Conservation (phyloP, 53 echinoderm and acorn worm genomes). For the Luidia sarsii region DNA sequence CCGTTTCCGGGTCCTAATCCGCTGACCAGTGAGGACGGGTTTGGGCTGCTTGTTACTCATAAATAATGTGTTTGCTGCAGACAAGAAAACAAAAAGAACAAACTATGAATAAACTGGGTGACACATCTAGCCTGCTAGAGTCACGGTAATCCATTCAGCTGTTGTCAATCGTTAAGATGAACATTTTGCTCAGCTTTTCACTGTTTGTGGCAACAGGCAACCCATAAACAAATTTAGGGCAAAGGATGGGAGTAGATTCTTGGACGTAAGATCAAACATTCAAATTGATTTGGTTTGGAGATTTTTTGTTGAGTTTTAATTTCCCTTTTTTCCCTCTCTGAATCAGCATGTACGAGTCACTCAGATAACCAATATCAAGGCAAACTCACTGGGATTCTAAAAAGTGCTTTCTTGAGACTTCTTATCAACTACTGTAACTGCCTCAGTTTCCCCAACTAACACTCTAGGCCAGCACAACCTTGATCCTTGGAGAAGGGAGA, state of each 20-base stretch:
- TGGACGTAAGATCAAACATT: too few relatives aligned
- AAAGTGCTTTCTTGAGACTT: conserved; percentile 33
- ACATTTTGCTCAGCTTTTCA: too few relatives aligned
- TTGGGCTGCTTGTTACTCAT: conserved; percentile 99
- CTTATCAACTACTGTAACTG: neutral
- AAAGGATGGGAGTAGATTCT: too few relatives aligned
- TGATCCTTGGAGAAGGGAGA: neutral
- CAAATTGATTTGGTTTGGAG: too few relatives aligned
- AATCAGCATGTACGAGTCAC: too few relatives aligned
- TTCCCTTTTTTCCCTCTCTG: too few relatives aligned
- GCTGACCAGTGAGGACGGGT: conserved; percentile 99
- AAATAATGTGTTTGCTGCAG: conserved; percentile 63
- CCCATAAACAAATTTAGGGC: too few relatives aligned
- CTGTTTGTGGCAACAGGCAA: too few relatives aligned
- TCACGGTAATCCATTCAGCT: too few relatives aligned
- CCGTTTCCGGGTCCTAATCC: conserved; percentile 99
- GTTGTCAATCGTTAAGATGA: too few relatives aligned
- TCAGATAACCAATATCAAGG: conserved; percentile 19
- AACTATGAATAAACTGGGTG: neutral
- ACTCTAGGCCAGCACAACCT: neutral
- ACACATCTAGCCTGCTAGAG: too few relatives aligned
- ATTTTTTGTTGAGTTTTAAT: too few relatives aligned
- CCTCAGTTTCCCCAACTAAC: neutral
- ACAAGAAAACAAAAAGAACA: neutral
- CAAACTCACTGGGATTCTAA: conserved; percentile 29